A percentile compares a stretch with the other conserved stretches of the same genome.
These are phyloP conservation scores for Lapara coniferarum DNA, from an alignment of 2,888 invertebrate genomes.

Conservation along the genomic window DNA sequence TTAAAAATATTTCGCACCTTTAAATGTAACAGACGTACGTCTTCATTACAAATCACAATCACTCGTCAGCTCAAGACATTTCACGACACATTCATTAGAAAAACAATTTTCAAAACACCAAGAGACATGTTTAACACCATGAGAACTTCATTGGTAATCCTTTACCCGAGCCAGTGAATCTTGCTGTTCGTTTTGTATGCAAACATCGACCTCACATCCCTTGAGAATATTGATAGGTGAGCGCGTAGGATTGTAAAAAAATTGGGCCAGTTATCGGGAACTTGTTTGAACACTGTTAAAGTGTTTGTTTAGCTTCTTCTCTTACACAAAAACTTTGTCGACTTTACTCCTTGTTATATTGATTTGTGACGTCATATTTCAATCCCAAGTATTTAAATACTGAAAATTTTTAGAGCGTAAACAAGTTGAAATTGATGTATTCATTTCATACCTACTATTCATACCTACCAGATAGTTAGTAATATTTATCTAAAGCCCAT, in stretches of 20 bases:
- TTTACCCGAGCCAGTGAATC: conserved; percentile 37
- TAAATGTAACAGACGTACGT: too few relatives aligned
- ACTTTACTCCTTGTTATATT: not conserved
- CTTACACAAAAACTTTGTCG: not conserved
- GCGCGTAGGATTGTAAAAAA: conserved; percentile 11
- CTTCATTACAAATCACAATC: not conserved
- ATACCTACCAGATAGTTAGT: too few relatives aligned
- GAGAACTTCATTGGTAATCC: conserved; percentile 35
- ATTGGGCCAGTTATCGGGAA: conserved; percentile 20
- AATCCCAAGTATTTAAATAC: not conserved
- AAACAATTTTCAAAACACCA: not conserved
- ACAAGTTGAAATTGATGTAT: too few relatives aligned
- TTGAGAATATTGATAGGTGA: conserved; percentile 33
- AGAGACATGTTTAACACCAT: conserved; percentile 2
- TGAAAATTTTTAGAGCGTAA: too few relatives aligned
- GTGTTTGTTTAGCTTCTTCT: conserved; percentile 16
- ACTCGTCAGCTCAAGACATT: not conserved
- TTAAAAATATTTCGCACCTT: too few relatives aligned
- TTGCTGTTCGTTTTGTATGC: conserved; percentile 27
- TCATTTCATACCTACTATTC: too few relatives aligned
- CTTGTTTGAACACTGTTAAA: conserved; percentile 8
- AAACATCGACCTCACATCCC: conserved; percentile 11
- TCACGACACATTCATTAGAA: not conserved
- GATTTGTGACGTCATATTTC: not conserved
- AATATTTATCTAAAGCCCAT: too few relatives aligned